Evolutionary conservation across 2,113 vertebrate genomes (phyloP).

Genomic region (Caranx ignobilis): DNA sequence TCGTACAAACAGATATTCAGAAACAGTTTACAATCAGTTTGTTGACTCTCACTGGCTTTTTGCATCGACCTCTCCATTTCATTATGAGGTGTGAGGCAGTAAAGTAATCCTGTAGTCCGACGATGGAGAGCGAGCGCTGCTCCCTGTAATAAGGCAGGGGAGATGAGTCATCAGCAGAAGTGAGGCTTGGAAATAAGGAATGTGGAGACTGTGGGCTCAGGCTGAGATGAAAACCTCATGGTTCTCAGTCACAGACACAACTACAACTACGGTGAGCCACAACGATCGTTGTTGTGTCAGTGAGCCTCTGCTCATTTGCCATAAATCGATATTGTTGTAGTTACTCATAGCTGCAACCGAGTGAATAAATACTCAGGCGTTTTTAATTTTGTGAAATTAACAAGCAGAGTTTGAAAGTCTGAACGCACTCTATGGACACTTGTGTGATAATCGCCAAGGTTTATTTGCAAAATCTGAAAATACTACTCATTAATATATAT

Average conservation of each 20-base stretch:
- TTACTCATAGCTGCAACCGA: constrained; percentile 21
- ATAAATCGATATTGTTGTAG: constrained; percentile 40
- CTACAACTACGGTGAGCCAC: constrained; percentile 62
- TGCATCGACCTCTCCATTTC: constrained; percentile 67
- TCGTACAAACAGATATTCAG: constrained; percentile 52
- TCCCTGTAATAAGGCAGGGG: constrained; percentile 85
- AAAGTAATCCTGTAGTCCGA: constrained; percentile 81
- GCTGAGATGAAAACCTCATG: constrained; percentile 88
- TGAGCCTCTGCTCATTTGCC: constrained; percentile 34
- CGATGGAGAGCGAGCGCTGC: constrained; percentile 82
- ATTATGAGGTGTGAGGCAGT: constrained; percentile 83
- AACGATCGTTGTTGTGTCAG: constrained; percentile 50
- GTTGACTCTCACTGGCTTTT: constrained; percentile 55
- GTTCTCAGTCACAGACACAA: constrained; percentile 76
- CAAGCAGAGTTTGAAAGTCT: neutral
- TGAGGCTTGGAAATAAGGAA: constrained; percentile 77
- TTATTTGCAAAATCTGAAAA: too few relatives aligned
- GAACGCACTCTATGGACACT: neutral
- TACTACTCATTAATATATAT: too few relatives aligned
- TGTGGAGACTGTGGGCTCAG: constrained; percentile 81
- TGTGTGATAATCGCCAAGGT: too few relatives aligned
- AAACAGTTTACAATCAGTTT: constrained; percentile 74
- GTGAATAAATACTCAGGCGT: constrained; percentile 21
- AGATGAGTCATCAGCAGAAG: constrained; percentile 88
- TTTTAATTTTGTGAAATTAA: constrained; percentile 13